Evolutionary conservation across 2,888 invertebrate species (phyloP), one percentile per base, ranked within the genome.

Genomic region (Lathronympha strigana): DNA sequence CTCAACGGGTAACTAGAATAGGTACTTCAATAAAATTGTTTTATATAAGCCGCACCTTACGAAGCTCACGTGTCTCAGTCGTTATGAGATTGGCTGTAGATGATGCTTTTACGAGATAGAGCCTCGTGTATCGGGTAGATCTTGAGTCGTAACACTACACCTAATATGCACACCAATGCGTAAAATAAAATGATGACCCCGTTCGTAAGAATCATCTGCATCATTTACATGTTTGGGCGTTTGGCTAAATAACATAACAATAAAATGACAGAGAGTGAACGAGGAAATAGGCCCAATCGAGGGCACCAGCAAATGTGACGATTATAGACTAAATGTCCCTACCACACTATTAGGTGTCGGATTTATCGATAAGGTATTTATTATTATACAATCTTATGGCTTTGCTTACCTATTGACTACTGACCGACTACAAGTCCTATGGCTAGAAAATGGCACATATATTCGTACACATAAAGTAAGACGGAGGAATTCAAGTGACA

Each of bases 51-150:
- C 31, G 31, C 31, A 19, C 57, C 71, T 69, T 73, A 71, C 67
- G 69, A 63, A 67, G 69, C 68, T 73, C 17, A 23, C 17, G 25
- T 55, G 25, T 53, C n/a, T n/a, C 6, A 53, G 40, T 9, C 40
- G 17, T 4, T 54, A 38, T n/a, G 15, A 38, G 21, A 23, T n/a
- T 19, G n/a, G 36, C 23, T 36, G 23, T 38, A 25, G 40, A 25
- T 6, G 38, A 55, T 55, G 25, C 17, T 55, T 11, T 74, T 75
- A 72, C 67, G 67, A 69, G 72, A 71, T 51, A 69, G 45, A 58
- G 31, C 31, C 33, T 58, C 33, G 51, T 13, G 28, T 5, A 17
- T 28, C 57, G 25, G 57, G 57, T 57, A 23, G 19, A 43, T 11
- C 19, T 21, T 19, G 57, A 23, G n/a, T 9, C 11, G 23, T 23